These are phyloP conservation scores for Scaptomyza pallida DNA, from an alignment of 1,140 invertebrate species.

Conservation along the genomic window DNA sequence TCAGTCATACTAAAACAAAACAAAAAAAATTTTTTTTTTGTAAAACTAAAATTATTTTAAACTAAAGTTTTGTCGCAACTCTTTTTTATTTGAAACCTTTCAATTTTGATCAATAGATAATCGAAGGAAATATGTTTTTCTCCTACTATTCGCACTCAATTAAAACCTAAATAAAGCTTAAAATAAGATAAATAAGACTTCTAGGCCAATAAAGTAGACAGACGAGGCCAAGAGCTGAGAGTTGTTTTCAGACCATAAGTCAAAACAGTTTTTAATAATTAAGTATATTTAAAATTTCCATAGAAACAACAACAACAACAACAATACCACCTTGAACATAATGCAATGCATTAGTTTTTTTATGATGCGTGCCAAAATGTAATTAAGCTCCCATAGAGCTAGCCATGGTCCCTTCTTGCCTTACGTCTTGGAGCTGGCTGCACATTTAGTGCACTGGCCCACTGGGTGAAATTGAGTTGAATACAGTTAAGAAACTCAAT, in stretches of 20 bases:
- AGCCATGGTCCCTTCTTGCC: neutral
- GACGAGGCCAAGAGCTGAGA: conserved; percentile 2
- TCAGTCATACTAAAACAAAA: too few relatives aligned
- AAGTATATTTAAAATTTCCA: neutral
- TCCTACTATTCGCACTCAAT: neutral
- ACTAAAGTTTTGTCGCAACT: too few relatives aligned
- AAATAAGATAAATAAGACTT: conserved; percentile 18
- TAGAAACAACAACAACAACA: conserved; percentile 4
- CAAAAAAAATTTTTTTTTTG: too few relatives aligned
- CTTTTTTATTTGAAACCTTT: too few relatives aligned
- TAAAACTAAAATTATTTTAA: too few relatives aligned
- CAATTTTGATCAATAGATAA: too few relatives aligned
- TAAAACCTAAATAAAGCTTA: neutral
- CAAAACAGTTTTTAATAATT: conserved; percentile 28
- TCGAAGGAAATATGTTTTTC: too few relatives aligned
- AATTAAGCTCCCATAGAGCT: conserved; percentile 43
- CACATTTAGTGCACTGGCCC: conserved; percentile 80
- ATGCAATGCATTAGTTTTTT: conserved; percentile 51
- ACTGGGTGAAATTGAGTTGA: conserved; percentile 83
- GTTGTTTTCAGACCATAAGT: conserved; percentile 4
- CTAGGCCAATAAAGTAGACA: conserved; percentile 3
- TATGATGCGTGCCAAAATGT: conserved; percentile 68
- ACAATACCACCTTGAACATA: conserved; percentile 3
- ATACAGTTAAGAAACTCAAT: conserved; percentile 62
- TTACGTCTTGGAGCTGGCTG: conserved; percentile 36